Base-by-base conservation (phyloP, 2,113 vertebrate genomes). In the Rattus rattus region DNA sequence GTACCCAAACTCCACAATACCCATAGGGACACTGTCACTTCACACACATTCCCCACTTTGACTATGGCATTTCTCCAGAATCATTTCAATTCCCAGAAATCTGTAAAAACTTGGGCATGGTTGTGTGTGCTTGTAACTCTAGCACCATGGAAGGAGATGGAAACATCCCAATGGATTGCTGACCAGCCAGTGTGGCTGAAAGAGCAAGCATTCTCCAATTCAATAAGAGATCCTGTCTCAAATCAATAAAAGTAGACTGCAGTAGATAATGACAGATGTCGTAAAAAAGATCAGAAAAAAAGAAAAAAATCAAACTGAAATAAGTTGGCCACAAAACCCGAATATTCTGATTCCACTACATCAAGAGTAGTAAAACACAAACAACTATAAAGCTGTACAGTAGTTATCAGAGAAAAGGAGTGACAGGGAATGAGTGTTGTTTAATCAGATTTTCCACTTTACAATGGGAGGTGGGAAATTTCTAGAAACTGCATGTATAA, bases 31-130 rank as follows among this genome's bases (percentile, higher is more conserved):
- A 88, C 7, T 7, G 6, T 90, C 20, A 65, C 30, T 7, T 90
- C 75, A 90, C 47, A 96, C 28, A 22, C 73, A n/a, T 63, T 69
- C 86, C 81, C 70, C n/a, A 49, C 91, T 79, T 39, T 84, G n/a
- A 19, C 43, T 63, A 26, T 69, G 52, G 73, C 33, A 72, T 28
- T 84, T 96, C 73, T 95, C 73, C 61, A 94, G 52, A 92, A 94
- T 36, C 70, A 24, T 91, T 84, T 47, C 59, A 43, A 84, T 49
- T 43, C 39, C 28, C 63, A 36, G 84, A 67, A 86, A 26, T 65
- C 20, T 49, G 61, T 33, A 86, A 67, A 86, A 86, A 30, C 17
- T 43, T 86, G 83, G 9, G 39, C 16, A 49, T 30, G 39, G 39
- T 28, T 86, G 9, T 67, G 59, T 43, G 16, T 67, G 39, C 28